These are phyloP conservation scores for Linepithema humile DNA, from an alignment of 1,140 invertebrate genomes.

Conservation along the genomic window DNA sequence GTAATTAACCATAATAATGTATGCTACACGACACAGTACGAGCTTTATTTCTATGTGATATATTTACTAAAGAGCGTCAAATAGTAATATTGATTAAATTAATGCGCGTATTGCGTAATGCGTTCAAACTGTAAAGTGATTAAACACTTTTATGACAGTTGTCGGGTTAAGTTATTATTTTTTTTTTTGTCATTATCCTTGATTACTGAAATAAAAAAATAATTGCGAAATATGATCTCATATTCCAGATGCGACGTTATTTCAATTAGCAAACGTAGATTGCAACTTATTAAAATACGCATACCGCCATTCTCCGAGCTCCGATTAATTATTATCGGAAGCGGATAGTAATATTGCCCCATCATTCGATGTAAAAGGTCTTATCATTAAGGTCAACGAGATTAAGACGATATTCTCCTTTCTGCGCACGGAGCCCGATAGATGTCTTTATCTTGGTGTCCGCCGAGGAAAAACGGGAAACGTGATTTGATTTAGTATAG, in stretches of 20 bases:
- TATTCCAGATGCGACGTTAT: background rate
- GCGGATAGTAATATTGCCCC: conserved; percentile 31
- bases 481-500: conserved; percentile 46
- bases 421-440: conserved; percentile 11
- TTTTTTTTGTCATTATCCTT: too few relatives aligned
- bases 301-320: background rate
- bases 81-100: too few relatives aligned
- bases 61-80: too few relatives aligned
- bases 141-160: too few relatives aligned
- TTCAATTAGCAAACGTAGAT: background rate
- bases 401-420: conserved; percentile 52
- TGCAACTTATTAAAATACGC: background rate
- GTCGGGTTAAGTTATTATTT: too few relatives aligned
- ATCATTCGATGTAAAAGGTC: conserved; percentile 26
- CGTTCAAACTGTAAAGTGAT: too few relatives aligned
- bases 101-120: too few relatives aligned
- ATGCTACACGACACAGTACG: too few relatives aligned
- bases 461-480: conserved; percentile 46
- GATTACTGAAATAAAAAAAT: conserved; percentile 4
- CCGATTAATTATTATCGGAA: conserved; percentile 40
- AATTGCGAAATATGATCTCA: background rate
- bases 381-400: conserved; percentile 59
- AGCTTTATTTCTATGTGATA: too few relatives aligned
- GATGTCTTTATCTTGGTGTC: conserved; percentile 27
- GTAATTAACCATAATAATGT: too few relatives aligned